Conservation (phyloP, 2,797 vertebrate genomes). For the Cyprinella venusta region DNA sequence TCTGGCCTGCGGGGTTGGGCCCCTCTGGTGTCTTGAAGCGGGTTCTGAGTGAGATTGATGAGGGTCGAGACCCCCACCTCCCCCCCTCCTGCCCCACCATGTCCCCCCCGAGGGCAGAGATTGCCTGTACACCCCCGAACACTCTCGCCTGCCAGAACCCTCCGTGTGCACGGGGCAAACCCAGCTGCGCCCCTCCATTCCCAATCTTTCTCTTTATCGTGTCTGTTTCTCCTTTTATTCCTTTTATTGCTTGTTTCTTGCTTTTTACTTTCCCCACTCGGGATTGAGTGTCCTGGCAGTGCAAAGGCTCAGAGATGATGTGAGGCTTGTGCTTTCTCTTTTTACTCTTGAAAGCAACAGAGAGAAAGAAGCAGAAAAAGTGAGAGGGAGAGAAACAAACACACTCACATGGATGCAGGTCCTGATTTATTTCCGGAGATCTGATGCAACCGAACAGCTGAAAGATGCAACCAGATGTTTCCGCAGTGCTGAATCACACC, state of each 20-base stretch:
- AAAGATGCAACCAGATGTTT: constrained; percentile 38
- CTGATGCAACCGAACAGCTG: constrained; percentile 56
- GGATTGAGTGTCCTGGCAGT: constrained; percentile 1
- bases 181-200: constrained; percentile 59
- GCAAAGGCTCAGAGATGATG: constrained; percentile 3
- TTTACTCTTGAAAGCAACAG: constrained; percentile 7
- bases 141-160: constrained; percentile 49
- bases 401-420: constrained; percentile 20
- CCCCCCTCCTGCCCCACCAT: constrained; percentile 52
- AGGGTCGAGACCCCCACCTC: constrained; percentile 71
- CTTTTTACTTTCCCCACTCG: constrained; percentile 3
- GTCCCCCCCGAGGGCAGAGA: constrained; percentile 66
- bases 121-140: constrained; percentile 50
- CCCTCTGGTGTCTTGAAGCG: constrained; percentile 77
- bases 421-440: constrained; percentile 35
- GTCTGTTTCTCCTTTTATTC: constrained; percentile 20
- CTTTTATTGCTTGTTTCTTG: neutral
- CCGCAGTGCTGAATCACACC: neutral
- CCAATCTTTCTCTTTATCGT: constrained; percentile 35
- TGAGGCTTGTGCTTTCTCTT: neutral
- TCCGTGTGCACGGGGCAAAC: constrained; percentile 45
- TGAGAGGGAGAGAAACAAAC: constrained; percentile 20
- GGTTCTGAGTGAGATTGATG: constrained; percentile 83
- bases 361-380: constrained; percentile 19
- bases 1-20: constrained; percentile 62